Conservation (phyloP, 1,140 invertebrate genomes). For the Drosophila truncata region DNA sequence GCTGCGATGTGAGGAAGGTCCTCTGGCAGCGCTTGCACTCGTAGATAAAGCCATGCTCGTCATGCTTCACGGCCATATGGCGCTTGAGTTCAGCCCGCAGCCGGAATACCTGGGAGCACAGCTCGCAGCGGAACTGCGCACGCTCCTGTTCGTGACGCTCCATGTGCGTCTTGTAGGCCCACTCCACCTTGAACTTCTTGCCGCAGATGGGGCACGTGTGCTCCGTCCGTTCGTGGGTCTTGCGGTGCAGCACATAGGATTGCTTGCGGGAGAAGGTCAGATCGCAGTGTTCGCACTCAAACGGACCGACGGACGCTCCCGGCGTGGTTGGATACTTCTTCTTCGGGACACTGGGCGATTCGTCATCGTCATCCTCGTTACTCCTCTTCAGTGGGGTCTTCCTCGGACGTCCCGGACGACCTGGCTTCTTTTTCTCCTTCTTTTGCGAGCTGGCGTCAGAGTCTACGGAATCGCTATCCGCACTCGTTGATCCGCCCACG, state of each 20-base stretch:
- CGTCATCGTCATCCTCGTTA: constrained; percentile 37
- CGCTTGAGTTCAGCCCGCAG: constrained; percentile 71
- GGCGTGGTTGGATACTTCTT: constrained; percentile 32
- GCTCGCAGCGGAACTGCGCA: constrained; percentile 69
- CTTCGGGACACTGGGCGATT: constrained; percentile 28
- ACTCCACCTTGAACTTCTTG: constrained; percentile 82
- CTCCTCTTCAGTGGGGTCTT: constrained; percentile 49
- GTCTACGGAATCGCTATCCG: constrained; percentile 80
- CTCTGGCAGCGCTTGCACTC: constrained; percentile 81
- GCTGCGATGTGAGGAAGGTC: constrained; percentile 66
- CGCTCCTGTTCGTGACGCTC: constrained; percentile 81
- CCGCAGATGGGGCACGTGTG: constrained; percentile 83
- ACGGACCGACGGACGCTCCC: constrained; percentile 47
- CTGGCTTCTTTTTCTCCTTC: constrained; percentile 40
- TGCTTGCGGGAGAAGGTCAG: constrained; percentile 75
- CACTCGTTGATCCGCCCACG: constrained; percentile 71
- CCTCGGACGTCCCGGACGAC: constrained; percentile 37
- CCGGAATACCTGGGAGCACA: constrained; percentile 68
- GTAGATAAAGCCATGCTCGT: constrained; percentile 71
- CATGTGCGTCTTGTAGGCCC: constrained; percentile 83
- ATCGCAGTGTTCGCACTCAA: constrained; percentile 67
- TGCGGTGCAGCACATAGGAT: constrained; percentile 86
- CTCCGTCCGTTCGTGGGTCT: constrained; percentile 88
- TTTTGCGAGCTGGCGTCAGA: constrained; percentile 66
- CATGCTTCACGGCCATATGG: constrained; percentile 72